Conservation (phyloP, 2,888 invertebrate genomes). For the Sinohyriopsis cumingii region DNA sequence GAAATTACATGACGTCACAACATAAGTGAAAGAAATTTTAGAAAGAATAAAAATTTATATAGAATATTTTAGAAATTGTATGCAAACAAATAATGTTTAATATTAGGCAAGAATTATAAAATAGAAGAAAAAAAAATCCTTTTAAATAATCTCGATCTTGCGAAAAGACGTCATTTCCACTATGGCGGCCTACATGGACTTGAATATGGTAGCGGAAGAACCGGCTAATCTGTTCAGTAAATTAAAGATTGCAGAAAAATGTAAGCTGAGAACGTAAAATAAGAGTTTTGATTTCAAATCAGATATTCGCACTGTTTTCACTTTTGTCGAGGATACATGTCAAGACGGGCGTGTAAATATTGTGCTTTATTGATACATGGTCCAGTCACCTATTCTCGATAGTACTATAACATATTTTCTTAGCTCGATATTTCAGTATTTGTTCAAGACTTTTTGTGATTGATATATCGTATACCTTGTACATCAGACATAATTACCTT, state of each 20-base stretch:
- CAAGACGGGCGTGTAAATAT: too few species aligned
- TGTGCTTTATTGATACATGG: too few species aligned
- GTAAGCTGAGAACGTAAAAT: conserved; percentile 18
- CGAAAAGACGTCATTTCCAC: conserved; percentile 8
- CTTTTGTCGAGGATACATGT: too few species aligned
- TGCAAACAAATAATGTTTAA: neutral
- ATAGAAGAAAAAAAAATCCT: neutral
- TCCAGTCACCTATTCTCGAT: too few species aligned
- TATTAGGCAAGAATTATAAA: neutral
- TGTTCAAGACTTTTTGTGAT: too few species aligned
- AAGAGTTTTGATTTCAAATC: too few species aligned
- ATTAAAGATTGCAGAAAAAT: conserved; percentile 30
- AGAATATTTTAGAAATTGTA: conserved; percentile 2
- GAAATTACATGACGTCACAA: conserved; percentile 44
- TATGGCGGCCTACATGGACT: conserved; percentile 54
- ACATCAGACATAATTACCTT: too few species aligned
- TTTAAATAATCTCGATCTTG: neutral
- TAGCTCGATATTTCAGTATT: too few species aligned
- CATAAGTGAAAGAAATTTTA: conserved; percentile 10
- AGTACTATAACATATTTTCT: too few species aligned
- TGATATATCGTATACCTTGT: too few species aligned
- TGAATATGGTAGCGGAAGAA: conserved; percentile 38
- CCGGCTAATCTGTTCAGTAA: conserved; percentile 27
- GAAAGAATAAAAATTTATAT: neutral
- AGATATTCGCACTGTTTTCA: too few species aligned